Conservation (phyloP, 2,888 invertebrate species). For the Danaus chrysippus region DNA sequence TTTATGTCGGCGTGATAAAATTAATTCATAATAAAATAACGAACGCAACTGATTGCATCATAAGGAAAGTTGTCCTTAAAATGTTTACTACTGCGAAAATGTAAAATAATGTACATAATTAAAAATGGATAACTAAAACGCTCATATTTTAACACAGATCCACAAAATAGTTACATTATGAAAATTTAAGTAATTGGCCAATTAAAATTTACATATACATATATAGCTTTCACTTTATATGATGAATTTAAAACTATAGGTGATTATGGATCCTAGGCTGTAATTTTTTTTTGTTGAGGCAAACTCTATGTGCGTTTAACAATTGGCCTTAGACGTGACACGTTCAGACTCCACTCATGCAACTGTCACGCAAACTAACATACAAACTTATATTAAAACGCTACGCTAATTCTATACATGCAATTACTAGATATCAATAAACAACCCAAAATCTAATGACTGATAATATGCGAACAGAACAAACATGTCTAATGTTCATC, state of each 20-base stretch:
- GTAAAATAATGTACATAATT: conserved; percentile 5
- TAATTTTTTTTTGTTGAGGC: no score
- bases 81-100: background rate
- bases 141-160: background rate
- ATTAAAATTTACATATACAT: no score
- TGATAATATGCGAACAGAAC: background rate
- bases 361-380: no score
- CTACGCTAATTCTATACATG: background rate
- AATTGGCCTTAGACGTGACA: no score
- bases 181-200: no score
- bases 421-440: background rate
- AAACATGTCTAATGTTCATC: background rate
- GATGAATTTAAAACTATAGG: no score
- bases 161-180: background rate
- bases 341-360: no score
- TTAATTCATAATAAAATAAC: conserved; percentile 1
- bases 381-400: no score
- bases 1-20: conserved; percentile 1
- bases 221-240: no score
- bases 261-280: no score
- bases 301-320: no score
- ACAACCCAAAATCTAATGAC: background rate
- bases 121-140: background rate
- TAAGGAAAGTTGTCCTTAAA: conserved; percentile 5
- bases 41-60: conserved; percentile 6